Base-by-base conservation (phyloP, 2,888 invertebrate species). In the Apodemia mormo region DNA sequence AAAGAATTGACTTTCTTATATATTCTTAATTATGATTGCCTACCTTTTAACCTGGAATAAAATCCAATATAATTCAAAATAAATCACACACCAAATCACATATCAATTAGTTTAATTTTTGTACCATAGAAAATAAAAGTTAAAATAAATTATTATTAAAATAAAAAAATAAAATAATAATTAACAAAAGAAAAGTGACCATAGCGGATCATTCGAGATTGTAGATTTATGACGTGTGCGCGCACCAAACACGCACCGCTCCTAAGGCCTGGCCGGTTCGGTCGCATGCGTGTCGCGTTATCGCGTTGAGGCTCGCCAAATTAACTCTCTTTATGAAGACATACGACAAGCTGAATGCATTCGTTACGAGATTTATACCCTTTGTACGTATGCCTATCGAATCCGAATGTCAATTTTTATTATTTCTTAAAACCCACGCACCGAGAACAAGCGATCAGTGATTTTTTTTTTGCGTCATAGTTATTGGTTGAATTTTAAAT, bases 261-360 rank as follows among this genome's bases (percentile, higher is more conserved):
- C 84, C 84, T 82, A 37, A 73, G 72, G 72, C 80, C 79, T 72
- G 72, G 72, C 80, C 79, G 77, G 79, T 79, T 76, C 78, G 77
- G 74, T 78, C 78, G 80, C 80, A 82, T 87, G 89, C 88, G 84
- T 87, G 86, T 85, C 82, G 81, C 80, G 81, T 85, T 90, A 89
- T 89, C 89, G 81, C 80, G 72, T 37, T 52, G 75, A 75, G 78
- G 79, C 77, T 82, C 82, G 80, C 86, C 86, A 87, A 90, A 88
- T 90, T 89, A 89, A 90, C 81, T 79, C 81, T 77, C 83, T 80
- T 87, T 84, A 88, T 88, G 87, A 89, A 89, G 89, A 86, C 85
- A 82, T 85, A 85, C 82, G 84, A 82, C 84, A 79, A 76, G 77
- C 78, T 78, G 75, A 77, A 77, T 74, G 78, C 78, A 78, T 77